Conservation (phyloP, 2,888 invertebrate genomes). For the Noctua pronuba region DNA sequence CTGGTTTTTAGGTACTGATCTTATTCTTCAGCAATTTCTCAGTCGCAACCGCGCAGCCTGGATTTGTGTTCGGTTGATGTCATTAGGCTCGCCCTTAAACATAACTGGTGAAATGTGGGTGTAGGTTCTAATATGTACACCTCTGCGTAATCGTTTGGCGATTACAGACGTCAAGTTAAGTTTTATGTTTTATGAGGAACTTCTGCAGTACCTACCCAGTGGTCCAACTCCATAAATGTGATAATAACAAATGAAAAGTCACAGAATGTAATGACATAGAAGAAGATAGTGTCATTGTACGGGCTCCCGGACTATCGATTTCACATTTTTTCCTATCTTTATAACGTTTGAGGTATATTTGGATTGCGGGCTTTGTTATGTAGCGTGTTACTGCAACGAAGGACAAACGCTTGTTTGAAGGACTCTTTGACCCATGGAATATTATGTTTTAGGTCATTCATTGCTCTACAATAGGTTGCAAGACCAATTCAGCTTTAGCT, state of each 20-base stretch:
- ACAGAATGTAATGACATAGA: constrained; percentile 70
- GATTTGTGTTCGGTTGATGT: neutral
- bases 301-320: constrained; percentile 67
- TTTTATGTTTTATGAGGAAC: neutral
- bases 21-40: neutral
- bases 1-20: neutral
- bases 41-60: neutral
- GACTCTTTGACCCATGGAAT: neutral
- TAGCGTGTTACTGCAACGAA: constrained; percentile 20
- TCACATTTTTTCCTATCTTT: constrained; percentile 73
- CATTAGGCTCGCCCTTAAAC: neutral
- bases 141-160: neutral
- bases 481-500: neutral
- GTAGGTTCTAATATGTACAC: neutral
- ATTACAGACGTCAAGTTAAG: neutral
- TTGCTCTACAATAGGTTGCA: neutral
- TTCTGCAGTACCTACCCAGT: constrained; percentile 24
- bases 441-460: neutral
- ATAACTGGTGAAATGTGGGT: neutral
- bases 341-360: constrained; percentile 60
- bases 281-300: constrained; percentile 70
- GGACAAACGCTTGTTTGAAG: neutral
- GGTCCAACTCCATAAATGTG: constrained; percentile 48
- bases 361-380: constrained; percentile 38
- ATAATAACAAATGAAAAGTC: constrained; percentile 68